Percentiles rank a stretch among this genome's conserved stretches.
Evolutionary conservation across 2,888 invertebrate species (phyloP).

Genomic region (Napeogenes sylphis): DNA sequence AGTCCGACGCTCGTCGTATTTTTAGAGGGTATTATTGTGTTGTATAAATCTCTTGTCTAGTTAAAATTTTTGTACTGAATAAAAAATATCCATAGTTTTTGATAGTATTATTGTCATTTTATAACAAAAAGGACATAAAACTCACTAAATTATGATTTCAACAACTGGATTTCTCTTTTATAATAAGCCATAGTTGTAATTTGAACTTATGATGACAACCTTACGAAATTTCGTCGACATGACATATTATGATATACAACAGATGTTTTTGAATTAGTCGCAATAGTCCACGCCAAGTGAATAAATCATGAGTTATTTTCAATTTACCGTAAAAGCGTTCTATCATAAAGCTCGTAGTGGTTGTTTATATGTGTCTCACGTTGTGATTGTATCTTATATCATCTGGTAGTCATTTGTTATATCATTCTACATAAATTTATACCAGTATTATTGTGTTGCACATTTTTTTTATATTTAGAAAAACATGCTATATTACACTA

Average conservation of each 20-base stretch:
- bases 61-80: background rate
- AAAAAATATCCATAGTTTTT: too few species aligned
- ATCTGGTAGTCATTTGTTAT: background rate
- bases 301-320: background rate
- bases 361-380: background rate
- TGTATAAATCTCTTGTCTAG: background rate
- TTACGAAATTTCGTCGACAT: background rate
- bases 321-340: constrained; percentile 1
- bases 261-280: background rate
- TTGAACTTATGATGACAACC: background rate
- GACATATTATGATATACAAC: background rate
- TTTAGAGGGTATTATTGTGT: too few species aligned
- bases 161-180: too few species aligned
- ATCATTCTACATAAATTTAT: too few species aligned
- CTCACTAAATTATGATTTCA: too few species aligned
- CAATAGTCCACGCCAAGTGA: too few species aligned
- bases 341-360: background rate
- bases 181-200: background rate
- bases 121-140: too few species aligned
- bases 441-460: too few species aligned
- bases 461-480: too few species aligned
- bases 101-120: too few species aligned
- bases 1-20: too few species aligned
- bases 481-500: too few species aligned
- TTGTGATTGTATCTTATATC: background rate